Conservation (phyloP, 2,113 vertebrate species). For the Piaya cayana region DNA sequence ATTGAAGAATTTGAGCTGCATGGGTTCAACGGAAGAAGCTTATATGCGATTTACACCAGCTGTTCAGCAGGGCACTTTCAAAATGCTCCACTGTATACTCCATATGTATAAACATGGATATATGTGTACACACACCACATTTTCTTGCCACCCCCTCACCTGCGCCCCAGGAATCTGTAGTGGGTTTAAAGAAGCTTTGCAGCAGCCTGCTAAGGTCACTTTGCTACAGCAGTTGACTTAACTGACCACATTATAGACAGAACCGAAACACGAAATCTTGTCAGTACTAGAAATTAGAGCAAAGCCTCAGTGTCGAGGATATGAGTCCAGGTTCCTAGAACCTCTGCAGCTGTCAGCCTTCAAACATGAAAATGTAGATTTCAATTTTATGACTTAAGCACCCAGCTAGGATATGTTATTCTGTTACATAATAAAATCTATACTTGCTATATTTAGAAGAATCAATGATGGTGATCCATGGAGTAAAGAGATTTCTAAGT, state of each 20-base stretch:
- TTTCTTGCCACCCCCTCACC: not conserved
- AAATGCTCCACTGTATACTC: not conserved
- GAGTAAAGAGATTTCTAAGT: not conserved
- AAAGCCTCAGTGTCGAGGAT: slow-evolving; percentile 26
- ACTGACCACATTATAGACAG: not conserved
- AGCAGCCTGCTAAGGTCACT: not conserved
- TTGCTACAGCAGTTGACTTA: not conserved
- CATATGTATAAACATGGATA: not conserved
- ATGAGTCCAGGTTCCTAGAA: slow-evolving; percentile 3
- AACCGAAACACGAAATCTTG: not conserved
- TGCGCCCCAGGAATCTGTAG: not conserved
- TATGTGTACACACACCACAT: not conserved
- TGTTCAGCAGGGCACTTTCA: not conserved
- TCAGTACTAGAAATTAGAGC: slow-evolving; percentile 21
- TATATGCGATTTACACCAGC: not conserved
- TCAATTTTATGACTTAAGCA: slow-evolving; percentile 40
- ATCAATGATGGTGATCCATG: not conserved
- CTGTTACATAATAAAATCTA: slow-evolving; percentile 33
- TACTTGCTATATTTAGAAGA: slow-evolving; percentile 34
- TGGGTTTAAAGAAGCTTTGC: not conserved
- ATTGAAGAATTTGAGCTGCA: not conserved
- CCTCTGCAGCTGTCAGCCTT: slow-evolving; percentile 49
- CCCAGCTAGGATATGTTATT: slow-evolving; percentile 16
- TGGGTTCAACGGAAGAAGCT: not conserved
- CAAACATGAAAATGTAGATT: slow-evolving; percentile 32